Evolutionary conservation across 2,113 vertebrate species (phyloP).

Genomic region (Datnioides undecimradiatus): DNA sequence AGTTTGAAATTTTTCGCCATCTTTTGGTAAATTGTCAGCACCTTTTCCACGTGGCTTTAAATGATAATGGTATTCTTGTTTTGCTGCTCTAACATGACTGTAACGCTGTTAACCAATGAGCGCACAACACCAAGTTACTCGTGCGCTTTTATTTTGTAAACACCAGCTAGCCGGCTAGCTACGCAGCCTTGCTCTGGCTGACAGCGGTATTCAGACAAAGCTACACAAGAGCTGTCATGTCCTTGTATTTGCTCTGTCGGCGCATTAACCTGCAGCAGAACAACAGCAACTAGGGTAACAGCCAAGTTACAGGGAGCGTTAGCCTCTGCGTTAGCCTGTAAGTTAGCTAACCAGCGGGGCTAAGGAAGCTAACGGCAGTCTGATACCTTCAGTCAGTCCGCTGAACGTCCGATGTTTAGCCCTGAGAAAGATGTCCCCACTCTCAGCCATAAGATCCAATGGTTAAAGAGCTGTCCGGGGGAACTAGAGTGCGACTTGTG

Average conservation of each 20-base stretch:
- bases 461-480: background rate
- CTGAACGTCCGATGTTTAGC: constrained; percentile 77
- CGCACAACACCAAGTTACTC: background rate
- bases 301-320: background rate
- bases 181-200: background rate
- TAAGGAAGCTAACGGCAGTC: constrained; percentile 43
- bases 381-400: constrained; percentile 85
- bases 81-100: background rate
- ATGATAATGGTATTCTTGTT: no score
- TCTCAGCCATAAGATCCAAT: constrained; percentile 67
- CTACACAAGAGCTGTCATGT: background rate
- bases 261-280: background rate
- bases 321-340: constrained; percentile 21
- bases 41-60: no score
- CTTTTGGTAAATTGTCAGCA: background rate
- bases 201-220: background rate
- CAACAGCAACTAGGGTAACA: background rate
- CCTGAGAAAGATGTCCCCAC: constrained; percentile 77
- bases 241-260: background rate
- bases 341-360: constrained; percentile 22
- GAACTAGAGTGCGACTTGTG: background rate
- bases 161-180: background rate
- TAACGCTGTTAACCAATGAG: background rate
- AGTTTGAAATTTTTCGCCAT: background rate
- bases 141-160: background rate